phyloP scores from a whole-genome alignment of 2,797 vertebrate species.

The Threskiornis aethiopicus region DNA sequence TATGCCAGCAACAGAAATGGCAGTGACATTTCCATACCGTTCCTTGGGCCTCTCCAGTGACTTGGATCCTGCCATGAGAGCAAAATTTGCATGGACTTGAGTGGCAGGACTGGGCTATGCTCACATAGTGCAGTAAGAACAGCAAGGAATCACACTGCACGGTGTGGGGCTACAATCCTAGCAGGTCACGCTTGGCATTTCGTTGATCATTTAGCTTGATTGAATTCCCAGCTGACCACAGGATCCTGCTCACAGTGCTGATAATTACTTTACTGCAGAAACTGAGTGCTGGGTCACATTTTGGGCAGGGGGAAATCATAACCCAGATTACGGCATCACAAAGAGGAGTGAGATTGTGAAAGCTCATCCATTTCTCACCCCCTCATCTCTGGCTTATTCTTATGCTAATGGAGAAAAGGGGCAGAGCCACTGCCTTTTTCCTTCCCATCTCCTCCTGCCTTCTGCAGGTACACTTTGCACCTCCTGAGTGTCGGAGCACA shows the following conservation, averaged over 20 bases:
- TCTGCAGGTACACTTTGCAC: neutral
- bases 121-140: neutral
- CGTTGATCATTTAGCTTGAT: neutral
- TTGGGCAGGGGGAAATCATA: neutral
- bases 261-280: neutral
- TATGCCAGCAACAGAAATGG: neutral
- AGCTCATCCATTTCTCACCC: neutral
- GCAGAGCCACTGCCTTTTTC: neutral
- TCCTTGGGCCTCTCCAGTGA: neutral
- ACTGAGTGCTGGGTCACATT: neutral
- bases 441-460: neutral
- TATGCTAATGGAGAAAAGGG: neutral
- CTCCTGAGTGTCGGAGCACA: neutral
- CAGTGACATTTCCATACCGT: neutral
- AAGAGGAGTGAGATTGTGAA: neutral
- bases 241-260: neutral
- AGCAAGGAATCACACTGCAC: neutral
- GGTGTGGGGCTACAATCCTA: neutral
- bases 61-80: neutral
- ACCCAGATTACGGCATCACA: neutral
- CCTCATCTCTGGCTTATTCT: neutral
- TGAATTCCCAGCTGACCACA: neutral
- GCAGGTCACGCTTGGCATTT: neutral
- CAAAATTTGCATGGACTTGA: neutral
- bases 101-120: neutral